phyloP scores from a whole-genome alignment of 2,113 vertebrate species.

The Alces alces region DNA sequence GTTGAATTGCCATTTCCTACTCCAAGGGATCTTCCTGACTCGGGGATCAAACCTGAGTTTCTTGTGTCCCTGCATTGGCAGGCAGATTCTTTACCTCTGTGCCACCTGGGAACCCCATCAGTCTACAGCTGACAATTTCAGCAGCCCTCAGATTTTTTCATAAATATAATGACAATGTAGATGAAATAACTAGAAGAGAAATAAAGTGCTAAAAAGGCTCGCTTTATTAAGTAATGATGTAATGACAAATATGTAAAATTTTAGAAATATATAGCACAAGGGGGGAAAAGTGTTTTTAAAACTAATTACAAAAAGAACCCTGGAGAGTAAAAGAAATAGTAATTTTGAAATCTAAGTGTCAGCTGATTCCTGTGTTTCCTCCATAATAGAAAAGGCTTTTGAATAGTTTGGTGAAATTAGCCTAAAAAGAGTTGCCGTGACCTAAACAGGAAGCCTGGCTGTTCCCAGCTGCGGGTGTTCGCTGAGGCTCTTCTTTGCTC shows the following conservation, averaged over 20 bases:
- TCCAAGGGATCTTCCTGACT: background rate
- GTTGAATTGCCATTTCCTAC: background rate
- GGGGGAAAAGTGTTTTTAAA: accelerated
- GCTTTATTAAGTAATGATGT: background rate
- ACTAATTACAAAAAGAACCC: background rate
- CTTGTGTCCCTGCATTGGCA: background rate
- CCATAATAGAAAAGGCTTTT: background rate
- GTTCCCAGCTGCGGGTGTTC: background rate
- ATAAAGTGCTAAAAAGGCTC: background rate
- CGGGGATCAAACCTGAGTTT: background rate
- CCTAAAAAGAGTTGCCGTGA: background rate
- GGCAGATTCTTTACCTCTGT: background rate
- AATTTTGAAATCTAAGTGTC: background rate
- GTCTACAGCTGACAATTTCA: background rate
- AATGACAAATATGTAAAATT: background rate
- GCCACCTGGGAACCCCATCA: background rate
- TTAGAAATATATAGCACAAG: background rate
- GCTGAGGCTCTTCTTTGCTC: background rate
- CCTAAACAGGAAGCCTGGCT: slow-evolving; percentile 64
- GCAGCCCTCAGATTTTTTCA: background rate
- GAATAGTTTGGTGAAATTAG: background rate
- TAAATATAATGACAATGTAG: background rate
- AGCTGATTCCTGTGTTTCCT: background rate
- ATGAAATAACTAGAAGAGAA: background rate
- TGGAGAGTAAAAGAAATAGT: background rate